These are phyloP conservation scores for Sarcophaga subvicina DNA, from an alignment of 2,888 invertebrate genomes.

Conservation along the genomic window DNA sequence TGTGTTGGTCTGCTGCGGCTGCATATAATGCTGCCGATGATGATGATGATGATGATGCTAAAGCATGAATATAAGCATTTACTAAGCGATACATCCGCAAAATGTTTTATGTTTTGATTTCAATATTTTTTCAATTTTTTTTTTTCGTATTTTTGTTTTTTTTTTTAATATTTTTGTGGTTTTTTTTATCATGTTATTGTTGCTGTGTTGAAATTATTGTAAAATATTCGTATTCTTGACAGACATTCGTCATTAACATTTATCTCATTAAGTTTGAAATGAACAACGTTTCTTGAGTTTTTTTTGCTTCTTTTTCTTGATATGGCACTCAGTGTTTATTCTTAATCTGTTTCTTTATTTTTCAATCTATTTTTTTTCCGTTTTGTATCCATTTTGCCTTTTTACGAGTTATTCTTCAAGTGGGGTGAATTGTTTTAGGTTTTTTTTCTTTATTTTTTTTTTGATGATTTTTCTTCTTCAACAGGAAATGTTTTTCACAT, in stretches of 20 bases:
- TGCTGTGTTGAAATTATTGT: constrained; percentile 32
- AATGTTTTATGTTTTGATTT: constrained; percentile 63
- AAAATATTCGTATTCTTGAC: constrained; percentile 64
- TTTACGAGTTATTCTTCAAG: constrained; percentile 13
- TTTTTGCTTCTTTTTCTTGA: background rate
- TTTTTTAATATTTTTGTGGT: background rate
- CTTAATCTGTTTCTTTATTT: background rate
- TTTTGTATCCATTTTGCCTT: constrained; percentile 14
- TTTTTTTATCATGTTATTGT: background rate
- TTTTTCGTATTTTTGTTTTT: constrained; percentile 7
- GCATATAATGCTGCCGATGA: constrained; percentile 16
- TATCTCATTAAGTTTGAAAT: constrained; percentile 66
- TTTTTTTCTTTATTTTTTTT: background rate
- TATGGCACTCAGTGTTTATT: background rate
- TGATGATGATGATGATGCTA: constrained; percentile 12
- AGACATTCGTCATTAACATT: constrained; percentile 69
- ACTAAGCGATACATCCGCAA: constrained; percentile 61
- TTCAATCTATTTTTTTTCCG: background rate
- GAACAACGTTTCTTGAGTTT: background rate
- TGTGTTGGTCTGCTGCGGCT: background rate
- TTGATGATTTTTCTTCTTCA: constrained; percentile 24
- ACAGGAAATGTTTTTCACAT: constrained; percentile 68
- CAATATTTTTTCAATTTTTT: constrained; percentile 39
- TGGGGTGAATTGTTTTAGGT: background rate
- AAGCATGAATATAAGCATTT: background rate